A percentile compares a stretch with the other conserved stretches of the same genome.
Conservation (phyloP, 2,888 invertebrate species). For the Melieria crassipennis region DNA sequence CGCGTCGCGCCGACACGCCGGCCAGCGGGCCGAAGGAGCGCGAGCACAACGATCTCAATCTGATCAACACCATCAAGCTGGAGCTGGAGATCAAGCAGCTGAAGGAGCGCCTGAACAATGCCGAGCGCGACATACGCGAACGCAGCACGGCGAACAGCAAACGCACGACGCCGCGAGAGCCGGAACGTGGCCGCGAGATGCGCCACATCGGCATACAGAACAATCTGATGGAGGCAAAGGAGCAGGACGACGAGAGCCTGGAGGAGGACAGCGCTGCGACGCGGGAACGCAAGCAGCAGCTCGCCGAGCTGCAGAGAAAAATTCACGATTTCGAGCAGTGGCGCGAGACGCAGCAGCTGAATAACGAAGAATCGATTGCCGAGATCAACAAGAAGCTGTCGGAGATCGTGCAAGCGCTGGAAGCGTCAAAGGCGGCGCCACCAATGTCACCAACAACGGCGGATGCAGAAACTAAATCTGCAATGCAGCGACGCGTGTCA, state of each 20-base stretch:
- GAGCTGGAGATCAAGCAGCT: conserved; percentile 73
- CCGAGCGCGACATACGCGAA: conserved; percentile 69
- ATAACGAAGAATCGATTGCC: conserved; percentile 51
- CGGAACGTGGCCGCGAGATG: not conserved
- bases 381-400: conserved; percentile 54
- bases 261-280: conserved; percentile 40
- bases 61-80: conserved; percentile 72
- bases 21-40: conserved; percentile 33
- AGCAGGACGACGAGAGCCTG: conserved; percentile 48
- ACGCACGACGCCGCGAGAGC: conserved; percentile 19
- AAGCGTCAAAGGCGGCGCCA: conserved; percentile 32
- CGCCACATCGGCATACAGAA: conserved; percentile 53
- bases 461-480: not conserved
- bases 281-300: conserved; percentile 48
- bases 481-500: conserved; percentile 42
- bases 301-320: conserved; percentile 48
- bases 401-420: conserved; percentile 47
- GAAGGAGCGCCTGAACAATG: conserved; percentile 71
- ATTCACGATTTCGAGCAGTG: conserved; percentile 52
- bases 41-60: conserved; percentile 61
- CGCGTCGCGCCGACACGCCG: conserved; percentile 31
- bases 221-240: conserved; percentile 51
- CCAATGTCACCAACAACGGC: not conserved
- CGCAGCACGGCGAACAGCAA: conserved; percentile 40
- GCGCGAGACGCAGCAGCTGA: conserved; percentile 50